Percentiles rank a stretch among this genome's conserved stretches.
These are phyloP conservation scores for Brachyistius frenatus DNA, from an alignment of 2,113 vertebrate species.

Conservation along the genomic window DNA sequence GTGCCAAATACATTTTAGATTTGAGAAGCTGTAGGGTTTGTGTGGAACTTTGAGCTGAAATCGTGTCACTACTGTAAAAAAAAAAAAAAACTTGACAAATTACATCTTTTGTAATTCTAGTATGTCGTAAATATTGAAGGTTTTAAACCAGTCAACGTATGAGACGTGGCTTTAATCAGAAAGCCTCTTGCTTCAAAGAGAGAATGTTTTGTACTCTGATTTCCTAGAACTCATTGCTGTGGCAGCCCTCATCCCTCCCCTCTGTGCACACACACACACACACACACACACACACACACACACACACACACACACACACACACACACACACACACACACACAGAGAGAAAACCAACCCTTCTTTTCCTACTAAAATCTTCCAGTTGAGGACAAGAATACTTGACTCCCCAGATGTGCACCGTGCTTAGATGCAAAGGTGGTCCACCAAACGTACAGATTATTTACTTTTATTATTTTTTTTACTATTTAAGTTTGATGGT, in stretches of 20 bases:
- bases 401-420: conserved; percentile 1
- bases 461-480: no score
- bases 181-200: conserved; percentile 15
- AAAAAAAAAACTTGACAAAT: background rate
- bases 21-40: background rate
- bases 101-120: background rate
- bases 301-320: background rate
- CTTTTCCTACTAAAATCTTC: conserved; percentile 8
- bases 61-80: background rate
- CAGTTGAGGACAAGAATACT: background rate
- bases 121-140: background rate
- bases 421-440: background rate
- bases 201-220: conserved; percentile 66
- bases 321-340: background rate
- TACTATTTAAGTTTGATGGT: background rate
- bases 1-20: background rate
- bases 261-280: background rate
- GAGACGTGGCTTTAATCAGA: conserved; percentile 52
- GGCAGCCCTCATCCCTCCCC: conserved; percentile 29
- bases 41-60: background rate
- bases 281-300: background rate
- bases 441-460: background rate
- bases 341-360: background rate
- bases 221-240: conserved; percentile 75
- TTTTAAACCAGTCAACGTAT: background rate